Conservation (phyloP, 2,797 vertebrate species). For the Lacerta agilis region DNA sequence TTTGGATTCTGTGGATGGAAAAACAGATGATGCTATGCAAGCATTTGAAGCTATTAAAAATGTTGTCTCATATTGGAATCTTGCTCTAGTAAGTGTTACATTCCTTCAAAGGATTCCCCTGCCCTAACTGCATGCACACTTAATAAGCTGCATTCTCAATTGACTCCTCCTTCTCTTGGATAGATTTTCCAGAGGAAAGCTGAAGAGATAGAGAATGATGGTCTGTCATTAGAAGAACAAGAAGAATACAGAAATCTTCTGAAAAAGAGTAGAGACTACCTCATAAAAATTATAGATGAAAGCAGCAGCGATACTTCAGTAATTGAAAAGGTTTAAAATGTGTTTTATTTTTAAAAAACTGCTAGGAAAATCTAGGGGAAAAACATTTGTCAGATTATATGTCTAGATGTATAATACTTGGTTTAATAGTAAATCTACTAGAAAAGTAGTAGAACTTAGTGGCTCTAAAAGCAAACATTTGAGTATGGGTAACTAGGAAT, state of each 20-base stretch:
- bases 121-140: neutral
- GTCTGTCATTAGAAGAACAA: slow-evolving; percentile 85
- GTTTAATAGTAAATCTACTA: neutral
- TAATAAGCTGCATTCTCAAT: slow-evolving; percentile 23
- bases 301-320: slow-evolving; percentile 83
- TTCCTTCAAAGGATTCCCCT: neutral
- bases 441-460: neutral
- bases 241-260: slow-evolving; percentile 85
- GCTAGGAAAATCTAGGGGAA: neutral
- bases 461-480: neutral
- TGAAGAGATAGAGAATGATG: slow-evolving; percentile 90
- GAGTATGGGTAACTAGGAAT: neutral
- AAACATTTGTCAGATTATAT: neutral
- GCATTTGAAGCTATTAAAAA: slow-evolving; percentile 91
- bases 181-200: slow-evolving; percentile 94
- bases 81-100: slow-evolving; percentile 86
- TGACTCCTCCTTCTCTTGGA: slow-evolving; percentile 13
- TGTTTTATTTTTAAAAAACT: slow-evolving; percentile 2
- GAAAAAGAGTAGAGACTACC: slow-evolving; percentile 86
- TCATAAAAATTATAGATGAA: slow-evolving; percentile 86
- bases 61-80: slow-evolving; percentile 91
- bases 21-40: slow-evolving; percentile 89
- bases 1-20: slow-evolving; percentile 92
- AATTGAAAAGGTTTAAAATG: slow-evolving; percentile 83
- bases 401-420: neutral